phyloP scores from a whole-genome alignment of 2,113 vertebrate species.

The Amphiprion percula region DNA sequence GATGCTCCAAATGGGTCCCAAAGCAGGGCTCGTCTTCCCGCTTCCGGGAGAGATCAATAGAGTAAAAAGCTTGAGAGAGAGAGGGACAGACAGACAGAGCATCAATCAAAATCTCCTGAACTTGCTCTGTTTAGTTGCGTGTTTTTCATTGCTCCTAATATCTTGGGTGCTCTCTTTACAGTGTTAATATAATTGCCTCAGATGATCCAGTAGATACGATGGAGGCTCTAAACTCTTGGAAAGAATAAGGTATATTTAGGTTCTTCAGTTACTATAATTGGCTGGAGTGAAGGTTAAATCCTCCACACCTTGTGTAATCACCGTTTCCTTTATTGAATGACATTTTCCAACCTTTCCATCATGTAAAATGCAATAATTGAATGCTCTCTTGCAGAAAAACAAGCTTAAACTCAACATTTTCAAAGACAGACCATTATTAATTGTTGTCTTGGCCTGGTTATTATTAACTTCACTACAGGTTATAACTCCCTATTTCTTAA shows the following conservation, averaged over 20 bases:
- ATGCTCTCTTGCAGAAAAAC: background rate
- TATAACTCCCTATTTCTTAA: background rate
- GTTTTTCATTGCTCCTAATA: constrained; percentile 14
- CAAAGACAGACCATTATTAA: background rate
- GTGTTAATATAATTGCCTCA: background rate
- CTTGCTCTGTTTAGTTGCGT: constrained; percentile 19
- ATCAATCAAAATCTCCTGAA: constrained; percentile 38
- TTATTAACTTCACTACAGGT: background rate
- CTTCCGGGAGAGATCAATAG: constrained; percentile 86
- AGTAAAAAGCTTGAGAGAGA: constrained; percentile 75
- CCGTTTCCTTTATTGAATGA: background rate
- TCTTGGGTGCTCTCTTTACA: constrained; percentile 5
- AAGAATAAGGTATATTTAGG: background rate
- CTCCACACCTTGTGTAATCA: background rate
- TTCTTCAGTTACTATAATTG: constrained; percentile 5
- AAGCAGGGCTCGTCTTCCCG: constrained; percentile 78
- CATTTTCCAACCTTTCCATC: background rate
- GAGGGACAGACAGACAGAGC: constrained; percentile 28
- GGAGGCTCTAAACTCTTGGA: background rate
- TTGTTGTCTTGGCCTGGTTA: background rate
- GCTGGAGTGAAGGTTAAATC: constrained; percentile 2
- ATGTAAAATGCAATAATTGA: background rate
- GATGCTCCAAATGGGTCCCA: constrained; percentile 85
- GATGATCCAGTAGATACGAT: background rate
- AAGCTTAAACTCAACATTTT: background rate